Evolutionary conservation across 1,140 invertebrate genomes (phyloP).

Genomic region (Drosophila pandora): DNA sequence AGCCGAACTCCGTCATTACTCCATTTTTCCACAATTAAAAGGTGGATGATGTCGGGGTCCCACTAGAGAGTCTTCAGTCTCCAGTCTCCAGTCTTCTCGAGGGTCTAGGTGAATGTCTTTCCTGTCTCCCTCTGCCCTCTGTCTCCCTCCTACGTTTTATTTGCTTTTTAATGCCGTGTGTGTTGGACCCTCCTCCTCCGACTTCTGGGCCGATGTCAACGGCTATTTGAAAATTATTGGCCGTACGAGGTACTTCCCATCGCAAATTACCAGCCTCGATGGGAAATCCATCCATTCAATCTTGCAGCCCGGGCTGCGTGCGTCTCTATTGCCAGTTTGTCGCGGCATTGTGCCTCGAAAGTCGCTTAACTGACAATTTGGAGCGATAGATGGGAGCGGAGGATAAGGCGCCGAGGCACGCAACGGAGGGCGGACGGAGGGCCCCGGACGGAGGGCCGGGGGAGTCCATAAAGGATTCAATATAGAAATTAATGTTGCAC

Average conservation of each 20-base stretch:
- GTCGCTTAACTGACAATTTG: constrained; percentile 72
- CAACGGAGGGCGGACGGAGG: constrained; percentile 20
- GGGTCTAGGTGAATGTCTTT: constrained; percentile 42
- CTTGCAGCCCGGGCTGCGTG: constrained; percentile 15
- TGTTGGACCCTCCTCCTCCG: constrained; percentile 12
- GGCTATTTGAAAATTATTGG: not conserved
- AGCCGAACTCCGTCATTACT: constrained; percentile 57
- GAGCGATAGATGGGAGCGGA: constrained; percentile 36
- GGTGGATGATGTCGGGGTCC: constrained; percentile 37
- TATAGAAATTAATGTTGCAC: constrained; percentile 73
- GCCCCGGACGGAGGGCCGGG: not conserved
- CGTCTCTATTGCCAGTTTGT: constrained; percentile 19
- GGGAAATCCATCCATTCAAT: constrained; percentile 26
- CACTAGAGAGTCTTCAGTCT: not conserved
- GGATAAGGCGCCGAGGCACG: constrained; percentile 50
- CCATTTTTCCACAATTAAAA: constrained; percentile 70
- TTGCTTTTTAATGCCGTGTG: constrained; percentile 49
- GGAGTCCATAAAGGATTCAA: constrained; percentile 62
- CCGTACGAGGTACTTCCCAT: constrained; percentile 28
- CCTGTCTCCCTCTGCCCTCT: constrained; percentile 24
- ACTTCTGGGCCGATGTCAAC: constrained; percentile 1
- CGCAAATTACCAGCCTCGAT: constrained; percentile 33
- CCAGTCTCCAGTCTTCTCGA: not conserved
- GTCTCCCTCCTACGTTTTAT: constrained; percentile 45
- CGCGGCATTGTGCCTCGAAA: constrained; percentile 56